These are phyloP conservation scores for Drusus annulatus DNA, from an alignment of 1,140 invertebrate genomes.

Conservation along the genomic window DNA sequence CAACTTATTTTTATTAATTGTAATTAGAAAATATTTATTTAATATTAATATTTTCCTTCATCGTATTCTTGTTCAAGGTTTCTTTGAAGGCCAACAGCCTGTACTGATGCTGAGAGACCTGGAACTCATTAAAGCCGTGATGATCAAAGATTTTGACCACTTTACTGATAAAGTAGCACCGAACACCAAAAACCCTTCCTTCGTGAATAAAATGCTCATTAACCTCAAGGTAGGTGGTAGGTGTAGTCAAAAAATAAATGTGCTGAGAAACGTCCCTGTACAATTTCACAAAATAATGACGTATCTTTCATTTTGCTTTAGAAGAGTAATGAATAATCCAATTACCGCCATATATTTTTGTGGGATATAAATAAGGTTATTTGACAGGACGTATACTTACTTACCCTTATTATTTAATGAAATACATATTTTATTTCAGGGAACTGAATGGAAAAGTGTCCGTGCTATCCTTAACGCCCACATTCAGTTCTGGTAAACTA, in stretches of 20 bases:
- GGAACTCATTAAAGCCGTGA: conserved; percentile 72
- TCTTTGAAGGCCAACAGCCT: conserved; percentile 69
- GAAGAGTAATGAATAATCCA: too few species aligned
- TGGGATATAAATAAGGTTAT: too few species aligned
- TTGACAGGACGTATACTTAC: too few species aligned
- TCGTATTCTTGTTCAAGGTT: conserved; percentile 61
- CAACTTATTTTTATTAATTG: too few species aligned
- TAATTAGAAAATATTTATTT: too few species aligned
- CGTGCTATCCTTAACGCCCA: conserved; percentile 55
- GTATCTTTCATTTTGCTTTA: too few species aligned
- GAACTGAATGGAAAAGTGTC: conserved; percentile 61
- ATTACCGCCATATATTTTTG: too few species aligned
- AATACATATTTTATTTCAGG: conserved; percentile 46
- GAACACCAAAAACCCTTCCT: conserved; percentile 59
- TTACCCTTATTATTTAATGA: too few species aligned
- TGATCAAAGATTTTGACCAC: conserved; percentile 74
- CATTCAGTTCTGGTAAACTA: conserved; percentile 61
- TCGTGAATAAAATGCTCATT: conserved; percentile 54
- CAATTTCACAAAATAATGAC: too few species aligned
- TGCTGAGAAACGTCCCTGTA: too few species aligned
- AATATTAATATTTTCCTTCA: too few species aligned
- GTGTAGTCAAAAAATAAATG: not conserved
- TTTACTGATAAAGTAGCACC: conserved; percentile 69
- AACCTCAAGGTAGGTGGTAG: conserved; percentile 45
- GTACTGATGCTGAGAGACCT: conserved; percentile 68